Conservation (phyloP, 2,797 vertebrate genomes). For the Adrianichthys oophorus region DNA sequence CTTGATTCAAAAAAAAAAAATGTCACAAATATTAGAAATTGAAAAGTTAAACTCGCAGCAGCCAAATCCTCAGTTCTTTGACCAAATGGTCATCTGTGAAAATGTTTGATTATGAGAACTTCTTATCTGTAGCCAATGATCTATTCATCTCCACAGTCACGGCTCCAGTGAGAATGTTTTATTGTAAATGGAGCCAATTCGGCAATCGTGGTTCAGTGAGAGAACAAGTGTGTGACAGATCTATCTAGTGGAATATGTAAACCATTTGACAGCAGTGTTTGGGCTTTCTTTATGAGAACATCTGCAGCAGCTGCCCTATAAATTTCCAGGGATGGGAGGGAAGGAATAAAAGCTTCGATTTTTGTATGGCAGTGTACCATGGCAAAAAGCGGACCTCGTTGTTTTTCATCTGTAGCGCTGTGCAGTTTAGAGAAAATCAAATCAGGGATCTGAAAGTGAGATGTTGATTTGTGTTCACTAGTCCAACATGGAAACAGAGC, state of each 20-base stretch:
- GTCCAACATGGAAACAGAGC: slow-evolving; percentile 44
- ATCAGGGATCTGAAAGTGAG: slow-evolving; percentile 60
- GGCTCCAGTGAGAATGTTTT: slow-evolving; percentile 38
- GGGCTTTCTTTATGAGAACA: slow-evolving; percentile 79
- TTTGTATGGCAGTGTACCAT: slow-evolving; percentile 80
- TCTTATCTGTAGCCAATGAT: slow-evolving; percentile 42
- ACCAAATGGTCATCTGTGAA: slow-evolving; percentile 29
- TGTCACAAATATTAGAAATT: slow-evolving; percentile 3
- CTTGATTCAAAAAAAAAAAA: too few species aligned
- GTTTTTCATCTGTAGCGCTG: slow-evolving; percentile 63
- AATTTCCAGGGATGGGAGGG: slow-evolving; percentile 77
- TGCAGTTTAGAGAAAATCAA: slow-evolving; percentile 67
- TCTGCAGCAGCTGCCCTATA: slow-evolving; percentile 82
- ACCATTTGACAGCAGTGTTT: slow-evolving; percentile 81
- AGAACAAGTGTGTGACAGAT: slow-evolving; percentile 71
- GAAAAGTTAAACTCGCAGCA: slow-evolving; percentile 12
- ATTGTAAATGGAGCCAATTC: slow-evolving; percentile 51
- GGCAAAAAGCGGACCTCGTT: slow-evolving; percentile 52
- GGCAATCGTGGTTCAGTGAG: slow-evolving; percentile 54
- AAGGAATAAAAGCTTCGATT: slow-evolving; percentile 78
- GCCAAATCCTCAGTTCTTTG: slow-evolving; percentile 20
- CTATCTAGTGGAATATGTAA: slow-evolving; percentile 70
- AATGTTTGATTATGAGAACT: slow-evolving; percentile 25
- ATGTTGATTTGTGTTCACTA: slow-evolving; percentile 55
- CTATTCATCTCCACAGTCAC: slow-evolving; percentile 39